Base-by-base conservation (phyloP, 2,888 invertebrate species). In the Globia sparganii region DNA sequence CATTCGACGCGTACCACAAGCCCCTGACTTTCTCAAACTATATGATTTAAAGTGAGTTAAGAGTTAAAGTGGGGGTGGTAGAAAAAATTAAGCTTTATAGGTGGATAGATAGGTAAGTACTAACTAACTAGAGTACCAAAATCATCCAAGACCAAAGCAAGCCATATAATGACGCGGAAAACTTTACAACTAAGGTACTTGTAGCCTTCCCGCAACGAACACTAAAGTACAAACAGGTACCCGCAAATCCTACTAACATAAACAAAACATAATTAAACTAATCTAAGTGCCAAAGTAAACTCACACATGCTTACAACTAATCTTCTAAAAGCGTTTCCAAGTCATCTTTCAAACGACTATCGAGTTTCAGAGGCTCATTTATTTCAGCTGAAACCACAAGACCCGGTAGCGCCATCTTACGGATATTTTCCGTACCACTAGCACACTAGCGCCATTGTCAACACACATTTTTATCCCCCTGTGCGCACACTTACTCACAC, bases 381-480 rank as follows among this genome's bases (percentile, higher is more conserved):
- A 87, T 89, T 90, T 87, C 72, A 80, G 75, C 81, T 86, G 83
- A 79, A 88, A 93, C 93, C 94, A 88, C 93, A 93, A 90, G 83
- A 81, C 82, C 91, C 28, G 67, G 81, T 92, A 90, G 75, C 93
- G 95, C 94, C 96, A 96, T 96, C 96, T 96, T 86, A 79, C 88
- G 89, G 80, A 75, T 76, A 80, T 88, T 88, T 86, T 78, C 79
- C 62, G 88, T 86, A 95, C 89, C 88, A 66, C 59, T 58, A 88
- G 90, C 92, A 92, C 95, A 95, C 94, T 95, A 95, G 95, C 96
- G 96, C 96, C 96, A 91, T 91, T 73, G 74, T 73, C 81, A 85
- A 90, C 91, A 88, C 91, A 92, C 91, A 90, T 92, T 94, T 94
- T 93, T 93, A 92, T 90, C 40, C 81, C 81, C 71, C 73, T 89